phyloP scores from a whole-genome alignment of 2,888 invertebrate genomes.

The Drosophila subsilvestris region DNA sequence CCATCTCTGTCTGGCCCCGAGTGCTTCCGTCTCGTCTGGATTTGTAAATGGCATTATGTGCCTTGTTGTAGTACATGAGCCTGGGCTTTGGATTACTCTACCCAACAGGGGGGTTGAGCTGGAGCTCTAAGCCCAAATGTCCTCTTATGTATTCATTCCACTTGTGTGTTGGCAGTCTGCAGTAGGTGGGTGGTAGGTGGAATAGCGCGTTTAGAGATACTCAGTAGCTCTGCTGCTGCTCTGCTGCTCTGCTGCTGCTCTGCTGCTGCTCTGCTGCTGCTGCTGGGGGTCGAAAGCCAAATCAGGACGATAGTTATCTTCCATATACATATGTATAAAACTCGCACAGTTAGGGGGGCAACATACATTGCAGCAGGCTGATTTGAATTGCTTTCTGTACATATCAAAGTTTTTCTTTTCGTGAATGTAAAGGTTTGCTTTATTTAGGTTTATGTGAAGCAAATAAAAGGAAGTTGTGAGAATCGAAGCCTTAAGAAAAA shows the following conservation, averaged over 20 bases:
- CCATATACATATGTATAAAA: background rate
- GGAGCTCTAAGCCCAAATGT: conserved; percentile 33
- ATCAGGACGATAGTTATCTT: background rate
- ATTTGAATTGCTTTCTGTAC: background rate
- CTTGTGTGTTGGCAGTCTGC: conserved; percentile 2
- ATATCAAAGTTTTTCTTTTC: too few species aligned
- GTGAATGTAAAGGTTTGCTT: background rate
- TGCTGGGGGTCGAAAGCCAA: background rate
- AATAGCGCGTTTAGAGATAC: conserved; percentile 10
- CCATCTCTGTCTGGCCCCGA: conserved; percentile 14
- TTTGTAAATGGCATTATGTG: conserved; percentile 60
- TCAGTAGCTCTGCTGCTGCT: conserved; percentile 20
- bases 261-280: conserved; percentile 1
- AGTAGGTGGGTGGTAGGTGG: too few species aligned
- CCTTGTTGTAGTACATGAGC: conserved; percentile 36
- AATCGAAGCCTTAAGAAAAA: too few species aligned
- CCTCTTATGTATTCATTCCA: conserved; percentile 26
- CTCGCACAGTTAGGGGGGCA: background rate
- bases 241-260: conserved; percentile 3
- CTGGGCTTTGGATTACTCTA: conserved; percentile 28
- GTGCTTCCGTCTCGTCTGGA: conserved; percentile 7
- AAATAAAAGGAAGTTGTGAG: too few species aligned
- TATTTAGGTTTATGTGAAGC: background rate
- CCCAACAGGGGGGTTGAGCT: conserved; percentile 5
- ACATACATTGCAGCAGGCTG: background rate